phyloP scores from a whole-genome alignment of 2,888 invertebrate species.

The Uloborus plumipes region DNA sequence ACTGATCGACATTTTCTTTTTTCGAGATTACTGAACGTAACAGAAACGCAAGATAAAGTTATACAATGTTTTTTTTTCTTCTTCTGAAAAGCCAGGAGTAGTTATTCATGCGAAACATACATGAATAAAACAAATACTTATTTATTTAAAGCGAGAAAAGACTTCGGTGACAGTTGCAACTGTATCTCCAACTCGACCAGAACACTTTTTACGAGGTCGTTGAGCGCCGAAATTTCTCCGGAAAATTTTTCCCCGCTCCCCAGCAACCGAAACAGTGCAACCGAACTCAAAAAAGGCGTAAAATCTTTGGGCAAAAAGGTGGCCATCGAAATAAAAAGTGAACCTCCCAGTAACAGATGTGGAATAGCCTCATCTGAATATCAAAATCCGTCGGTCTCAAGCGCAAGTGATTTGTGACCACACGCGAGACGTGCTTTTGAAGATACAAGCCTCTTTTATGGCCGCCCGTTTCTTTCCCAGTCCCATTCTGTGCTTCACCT shows the following conservation, averaged over 20 bases:
- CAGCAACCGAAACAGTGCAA: background rate
- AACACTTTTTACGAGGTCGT: background rate
- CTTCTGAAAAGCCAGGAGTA: too few relatives aligned
- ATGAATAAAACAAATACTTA: too few relatives aligned
- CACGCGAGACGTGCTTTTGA: background rate
- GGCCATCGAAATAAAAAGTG: background rate
- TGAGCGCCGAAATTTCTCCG: background rate
- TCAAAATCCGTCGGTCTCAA: constrained; percentile 1
- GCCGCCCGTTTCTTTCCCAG: background rate
- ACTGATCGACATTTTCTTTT: too few relatives aligned
- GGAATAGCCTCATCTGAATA: constrained; percentile 37
- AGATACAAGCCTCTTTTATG: constrained; percentile 1
- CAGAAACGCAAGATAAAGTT: too few relatives aligned
- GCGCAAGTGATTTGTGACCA: constrained; percentile 11
- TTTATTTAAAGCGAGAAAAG: too few relatives aligned
- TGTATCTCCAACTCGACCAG: too few relatives aligned
- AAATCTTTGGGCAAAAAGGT: background rate
- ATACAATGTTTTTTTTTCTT: too few relatives aligned
- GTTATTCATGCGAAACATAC: too few relatives aligned
- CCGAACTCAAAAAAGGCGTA: background rate
- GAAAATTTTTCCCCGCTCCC: background rate
- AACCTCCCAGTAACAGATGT: constrained; percentile 26
- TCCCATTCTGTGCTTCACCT: too few relatives aligned
- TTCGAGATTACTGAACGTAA: too few relatives aligned
- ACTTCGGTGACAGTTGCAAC: too few relatives aligned